These are phyloP conservation scores for Drosophila navojoa DNA, from an alignment of 1,140 invertebrate genomes.

Conservation along the genomic window DNA sequence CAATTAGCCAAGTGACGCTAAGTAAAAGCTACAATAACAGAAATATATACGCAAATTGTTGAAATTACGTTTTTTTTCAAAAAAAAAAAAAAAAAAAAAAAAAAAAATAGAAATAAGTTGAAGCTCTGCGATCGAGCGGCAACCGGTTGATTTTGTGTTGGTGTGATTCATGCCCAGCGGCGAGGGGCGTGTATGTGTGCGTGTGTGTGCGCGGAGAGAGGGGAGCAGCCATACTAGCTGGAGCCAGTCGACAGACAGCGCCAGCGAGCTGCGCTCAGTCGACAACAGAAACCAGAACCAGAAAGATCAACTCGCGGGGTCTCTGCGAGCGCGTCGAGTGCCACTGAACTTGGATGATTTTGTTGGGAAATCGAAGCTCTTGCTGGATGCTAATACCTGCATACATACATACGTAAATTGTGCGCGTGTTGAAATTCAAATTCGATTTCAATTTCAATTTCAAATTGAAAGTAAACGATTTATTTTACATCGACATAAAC, in stretches of 20 bases:
- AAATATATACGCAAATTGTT: slow-evolving; percentile 27
- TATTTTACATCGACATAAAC: slow-evolving; percentile 26
- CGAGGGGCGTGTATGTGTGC: neutral
- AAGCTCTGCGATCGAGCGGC: slow-evolving; percentile 49
- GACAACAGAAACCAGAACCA: slow-evolving; percentile 66
- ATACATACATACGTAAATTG: neutral
- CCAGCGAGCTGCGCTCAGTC: slow-evolving; percentile 60
- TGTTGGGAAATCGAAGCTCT: neutral
- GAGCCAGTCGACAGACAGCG: slow-evolving; percentile 3
- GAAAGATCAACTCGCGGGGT: slow-evolving; percentile 65
- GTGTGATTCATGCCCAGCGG: slow-evolving; percentile 35
- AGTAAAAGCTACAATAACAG: slow-evolving; percentile 24
- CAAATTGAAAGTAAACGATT: slow-evolving; percentile 54
- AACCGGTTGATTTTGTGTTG: slow-evolving; percentile 31
- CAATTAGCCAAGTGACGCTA: slow-evolving; percentile 60
- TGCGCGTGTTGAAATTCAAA: slow-evolving; percentile 10
- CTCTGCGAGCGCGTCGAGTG: slow-evolving; percentile 22
- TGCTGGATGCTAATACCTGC: neutral
- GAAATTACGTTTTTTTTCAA: slow-evolving; percentile 53
- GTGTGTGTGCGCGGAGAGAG: neutral
- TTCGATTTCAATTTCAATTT: neutral
- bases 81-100: neutral
- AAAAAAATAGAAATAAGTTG: slow-evolving; percentile 17
- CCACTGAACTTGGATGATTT: slow-evolving; percentile 34
- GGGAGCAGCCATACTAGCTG: neutral